phyloP scores from a whole-genome alignment of 2,113 vertebrate species.

The Cyprichromis sp. region DNA sequence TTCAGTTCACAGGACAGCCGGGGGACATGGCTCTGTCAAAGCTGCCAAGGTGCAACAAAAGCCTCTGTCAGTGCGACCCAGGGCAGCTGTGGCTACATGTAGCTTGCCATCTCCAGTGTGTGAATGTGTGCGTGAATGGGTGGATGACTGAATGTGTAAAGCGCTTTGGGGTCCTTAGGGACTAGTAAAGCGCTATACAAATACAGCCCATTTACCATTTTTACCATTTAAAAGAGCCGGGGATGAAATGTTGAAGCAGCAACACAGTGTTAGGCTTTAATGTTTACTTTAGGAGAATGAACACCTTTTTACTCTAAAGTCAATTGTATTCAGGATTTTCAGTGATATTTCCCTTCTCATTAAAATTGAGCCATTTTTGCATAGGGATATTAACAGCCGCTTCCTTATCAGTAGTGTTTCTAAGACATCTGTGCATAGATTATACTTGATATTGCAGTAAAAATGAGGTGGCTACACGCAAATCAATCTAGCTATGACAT shows the following conservation, averaged over 20 bases:
- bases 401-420: neutral
- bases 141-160: too few species aligned
- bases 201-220: too few species aligned
- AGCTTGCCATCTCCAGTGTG: too few species aligned
- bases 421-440: neutral
- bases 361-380: neutral
- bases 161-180: too few species aligned
- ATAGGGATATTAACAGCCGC: neutral
- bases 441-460: neutral
- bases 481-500: neutral
- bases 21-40: neutral
- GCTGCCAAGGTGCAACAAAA: neutral
- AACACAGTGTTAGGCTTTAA: neutral
- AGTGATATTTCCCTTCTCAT: neutral
- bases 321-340: neutral
- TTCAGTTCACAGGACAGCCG: neutral
- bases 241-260: neutral
- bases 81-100: too few species aligned
- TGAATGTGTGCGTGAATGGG: too few species aligned
- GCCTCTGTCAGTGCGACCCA: too few species aligned
- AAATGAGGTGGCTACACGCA: neutral
- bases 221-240: neutral
- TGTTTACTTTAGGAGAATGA: neutral
- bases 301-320: neutral
- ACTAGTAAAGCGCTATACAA: too few species aligned